phyloP scores from a whole-genome alignment of 2,113 vertebrate genomes.

The Ptilonorhynchus violaceus region DNA sequence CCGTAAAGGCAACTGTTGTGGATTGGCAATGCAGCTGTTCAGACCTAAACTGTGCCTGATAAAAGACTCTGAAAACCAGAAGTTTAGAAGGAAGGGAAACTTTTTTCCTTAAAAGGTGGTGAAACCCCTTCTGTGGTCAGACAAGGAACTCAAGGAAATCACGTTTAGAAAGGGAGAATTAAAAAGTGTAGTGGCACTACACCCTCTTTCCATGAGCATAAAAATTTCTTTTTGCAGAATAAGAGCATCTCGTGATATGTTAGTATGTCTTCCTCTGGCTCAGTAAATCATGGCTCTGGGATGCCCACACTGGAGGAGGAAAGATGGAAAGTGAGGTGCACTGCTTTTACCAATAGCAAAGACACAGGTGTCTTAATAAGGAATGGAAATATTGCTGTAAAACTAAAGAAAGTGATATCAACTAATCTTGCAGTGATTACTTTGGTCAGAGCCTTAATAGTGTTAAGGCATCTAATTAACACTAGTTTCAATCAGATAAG shows the following conservation, averaged over 20 bases:
- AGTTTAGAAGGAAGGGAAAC: background rate
- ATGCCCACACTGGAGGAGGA: background rate
- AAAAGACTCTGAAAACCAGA: background rate
- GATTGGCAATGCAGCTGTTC: background rate
- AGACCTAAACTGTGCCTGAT: background rate
- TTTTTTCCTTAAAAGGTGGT: background rate
- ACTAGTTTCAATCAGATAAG: background rate
- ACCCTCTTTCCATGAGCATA: background rate
- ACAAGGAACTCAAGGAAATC: background rate
- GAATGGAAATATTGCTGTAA: background rate
- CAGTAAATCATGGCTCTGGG: background rate
- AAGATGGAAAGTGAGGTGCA: background rate
- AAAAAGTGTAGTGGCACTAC: background rate
- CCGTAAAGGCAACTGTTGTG: background rate
- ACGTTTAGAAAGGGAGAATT: background rate
- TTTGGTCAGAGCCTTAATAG: background rate
- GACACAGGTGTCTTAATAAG: background rate
- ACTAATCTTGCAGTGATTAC: background rate
- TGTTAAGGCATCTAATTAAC: background rate
- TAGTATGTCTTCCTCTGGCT: background rate
- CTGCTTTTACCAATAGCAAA: background rate
- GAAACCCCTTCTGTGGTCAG: background rate
- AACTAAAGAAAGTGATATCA: background rate
- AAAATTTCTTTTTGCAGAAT: background rate
- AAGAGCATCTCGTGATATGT: background rate